Base-by-base conservation (phyloP, 2,888 invertebrate genomes). In the Andrena chrysosceles region DNA sequence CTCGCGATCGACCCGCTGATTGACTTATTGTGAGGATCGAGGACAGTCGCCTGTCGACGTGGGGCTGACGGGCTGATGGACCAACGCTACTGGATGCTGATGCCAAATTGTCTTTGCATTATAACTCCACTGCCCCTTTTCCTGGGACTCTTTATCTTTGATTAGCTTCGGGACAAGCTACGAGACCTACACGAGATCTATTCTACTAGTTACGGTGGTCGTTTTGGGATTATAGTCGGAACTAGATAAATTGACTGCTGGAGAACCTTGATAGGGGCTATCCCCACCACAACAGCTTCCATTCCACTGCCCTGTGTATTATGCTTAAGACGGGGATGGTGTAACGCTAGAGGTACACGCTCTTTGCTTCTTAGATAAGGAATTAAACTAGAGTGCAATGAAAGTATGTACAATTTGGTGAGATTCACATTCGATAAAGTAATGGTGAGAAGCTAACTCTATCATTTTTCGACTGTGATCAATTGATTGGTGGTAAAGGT, bases 1-100 rank as follows among this genome's bases (percentile, higher is more conserved):
- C 85, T 89, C 87, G 85, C 81, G 88, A 91, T 91, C 89, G 88
- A 89, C 89, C 74, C 72, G 80, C 82, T 87, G 87, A 87, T 87
- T 87, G 87, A 87, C 87, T 87, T 87, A 85, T 87, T 87, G 84
- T 85, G 70, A 76, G 59, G 71, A 73, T 76, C 70, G 79, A 35
- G 73, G 68, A 84, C 74, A 75, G 62, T 84, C 82, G 75, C 69
- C 67, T 78, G 84, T 77, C 78, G 82, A 77, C 82, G 83, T 67
- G 77, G 42, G 42, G 33, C 52, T 69, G 60, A 76, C 52, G 70
- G 66, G 68, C 60, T 70, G 69, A 75, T 63, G 71, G 31, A 13
- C 31, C 23, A 8, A 35, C 66, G 60, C 82, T 77, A 81, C 74
- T n/a, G 80, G 48, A 60, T 66, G 63, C 59, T 42, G 67, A 67